These are phyloP conservation scores for Harpalus rubripes DNA, from an alignment of 2,888 invertebrate species.

Conservation along the genomic window DNA sequence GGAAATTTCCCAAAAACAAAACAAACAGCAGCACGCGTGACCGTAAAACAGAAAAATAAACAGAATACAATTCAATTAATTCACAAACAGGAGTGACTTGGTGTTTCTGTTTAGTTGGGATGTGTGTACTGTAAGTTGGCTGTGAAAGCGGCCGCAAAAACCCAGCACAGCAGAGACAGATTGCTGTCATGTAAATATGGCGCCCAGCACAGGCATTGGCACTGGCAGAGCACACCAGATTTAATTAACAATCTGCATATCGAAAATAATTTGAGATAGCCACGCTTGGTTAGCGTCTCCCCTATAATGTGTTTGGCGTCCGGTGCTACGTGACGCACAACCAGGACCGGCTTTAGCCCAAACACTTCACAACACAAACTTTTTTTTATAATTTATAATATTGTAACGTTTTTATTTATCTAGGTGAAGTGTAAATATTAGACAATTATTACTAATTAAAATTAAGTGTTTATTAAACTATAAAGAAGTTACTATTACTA, in stretches of 20 bases:
- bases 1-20: slow-evolving; percentile 61
- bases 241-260: slow-evolving; percentile 78
- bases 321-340: slow-evolving; percentile 45
- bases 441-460: no score
- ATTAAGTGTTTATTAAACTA: no score
- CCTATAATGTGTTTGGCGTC: slow-evolving; percentile 66
- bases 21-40: slow-evolving; percentile 50
- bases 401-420: no score
- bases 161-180: slow-evolving; percentile 73
- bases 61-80: slow-evolving; percentile 62
- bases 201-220: slow-evolving; percentile 69
- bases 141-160: slow-evolving; percentile 1
- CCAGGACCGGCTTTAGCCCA: slow-evolving; percentile 17
- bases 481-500: no score
- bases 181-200: slow-evolving; percentile 78
- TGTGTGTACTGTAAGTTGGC: not conserved
- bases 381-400: not conserved
- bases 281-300: slow-evolving; percentile 75
- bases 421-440: no score
- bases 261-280: slow-evolving; percentile 77
- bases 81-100: slow-evolving; percentile 42
- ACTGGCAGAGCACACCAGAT: slow-evolving; percentile 74
- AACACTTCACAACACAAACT: not conserved
- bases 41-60: slow-evolving; percentile 54
- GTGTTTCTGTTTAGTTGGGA: slow-evolving; percentile 26